Evolutionary conservation across 2,888 invertebrate species (phyloP), one percentile per base, ranked within the genome.

Genomic region (Microplitis deprimator): DNA sequence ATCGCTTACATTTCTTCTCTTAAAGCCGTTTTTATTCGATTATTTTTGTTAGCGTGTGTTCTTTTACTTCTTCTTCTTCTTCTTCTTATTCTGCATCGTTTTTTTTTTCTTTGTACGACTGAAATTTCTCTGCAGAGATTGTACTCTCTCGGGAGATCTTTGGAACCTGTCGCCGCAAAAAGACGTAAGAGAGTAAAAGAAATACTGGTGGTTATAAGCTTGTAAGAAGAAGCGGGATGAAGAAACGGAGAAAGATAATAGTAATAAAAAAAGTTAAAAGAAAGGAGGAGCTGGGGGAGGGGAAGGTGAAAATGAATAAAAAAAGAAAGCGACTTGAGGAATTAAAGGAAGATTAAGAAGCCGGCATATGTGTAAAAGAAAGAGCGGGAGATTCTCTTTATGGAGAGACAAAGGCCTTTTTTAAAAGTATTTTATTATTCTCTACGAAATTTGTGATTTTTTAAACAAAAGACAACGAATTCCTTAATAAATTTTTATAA

Each of bases 271-370:
- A 68, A 75, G 10, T 62, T 73, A 77, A 69, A 77, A 50, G 76
- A 75, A 62, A 59, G 39, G 17, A 68, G 39, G 68, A 73, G 73
- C 17, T 17, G 68, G 68, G 50, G 69, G 68, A 73, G 41, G 67
- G 77, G 77, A 78, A 77, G 78, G 80, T 78, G 80, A 82, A 79
- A 81, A 77, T 71, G 62, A 77, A 77, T 67, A 17, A 17, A 60
- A 71, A 68, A 80, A 83, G 82, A 83, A 84, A 82, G 82, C 29
- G 29, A 29, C 29, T 29, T 80, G 82, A 81, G 82, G 85, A 87
- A 88, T 89, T 87, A 86, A 87, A 86, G 87, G 85, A 84, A 86
- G 87, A 87, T 88, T 87, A 87, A 86, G 86, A 86, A 85, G 84
- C 82, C 81, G 80, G 83, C 60, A n/a, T 60, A 79, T 62, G 80